Conservation (phyloP, 2,888 invertebrate species). For the Ophioninae sp. region DNA sequence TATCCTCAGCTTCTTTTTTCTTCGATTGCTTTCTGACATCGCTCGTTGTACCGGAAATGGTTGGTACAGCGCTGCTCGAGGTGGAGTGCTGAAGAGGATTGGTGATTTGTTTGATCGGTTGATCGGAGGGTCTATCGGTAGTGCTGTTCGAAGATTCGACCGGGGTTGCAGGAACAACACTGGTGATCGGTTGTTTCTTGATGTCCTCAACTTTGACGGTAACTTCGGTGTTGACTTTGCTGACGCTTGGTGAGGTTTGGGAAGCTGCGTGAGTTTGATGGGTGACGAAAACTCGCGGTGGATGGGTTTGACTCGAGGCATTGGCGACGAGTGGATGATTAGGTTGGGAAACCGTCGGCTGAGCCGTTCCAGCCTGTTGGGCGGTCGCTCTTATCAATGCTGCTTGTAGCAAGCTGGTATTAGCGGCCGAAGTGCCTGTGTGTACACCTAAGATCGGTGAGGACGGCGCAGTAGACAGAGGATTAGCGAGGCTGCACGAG, state of each 20-base stretch:
- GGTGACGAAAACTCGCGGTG: slow-evolving; percentile 79
- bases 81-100: slow-evolving; percentile 82
- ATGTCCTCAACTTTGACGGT: slow-evolving; percentile 85
- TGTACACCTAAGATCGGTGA: slow-evolving; percentile 84
- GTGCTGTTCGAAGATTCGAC: slow-evolving; percentile 80
- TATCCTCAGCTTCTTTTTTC: slow-evolving; percentile 70
- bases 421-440: slow-evolving; percentile 81
- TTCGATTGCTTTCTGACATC: slow-evolving; percentile 73
- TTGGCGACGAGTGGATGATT: slow-evolving; percentile 72
- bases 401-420: slow-evolving; percentile 87
- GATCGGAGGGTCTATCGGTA: slow-evolving; percentile 80
- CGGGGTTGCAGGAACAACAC: slow-evolving; percentile 81
- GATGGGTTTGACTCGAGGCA: slow-evolving; percentile 78
- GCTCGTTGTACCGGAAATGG: slow-evolving; percentile 76
- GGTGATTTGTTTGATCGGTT: slow-evolving; percentile 69
- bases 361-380: slow-evolving; percentile 81
- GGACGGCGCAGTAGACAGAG: slow-evolving; percentile 83
- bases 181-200: slow-evolving; percentile 84
- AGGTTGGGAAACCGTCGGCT: slow-evolving; percentile 66
- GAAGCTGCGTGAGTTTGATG: slow-evolving; percentile 78
- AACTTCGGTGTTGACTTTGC: slow-evolving; percentile 88
- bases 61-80: slow-evolving; percentile 75
- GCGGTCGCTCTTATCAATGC: slow-evolving; percentile 87
- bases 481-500: slow-evolving; percentile 78
- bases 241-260: slow-evolving; percentile 80